Percentiles rank a stretch among this genome's conserved stretches.
Evolutionary conservation across 30 jellyfish, hydroid and myxozoan species (phyloP).

Genomic region (Phacellophora camtschatica): DNA sequence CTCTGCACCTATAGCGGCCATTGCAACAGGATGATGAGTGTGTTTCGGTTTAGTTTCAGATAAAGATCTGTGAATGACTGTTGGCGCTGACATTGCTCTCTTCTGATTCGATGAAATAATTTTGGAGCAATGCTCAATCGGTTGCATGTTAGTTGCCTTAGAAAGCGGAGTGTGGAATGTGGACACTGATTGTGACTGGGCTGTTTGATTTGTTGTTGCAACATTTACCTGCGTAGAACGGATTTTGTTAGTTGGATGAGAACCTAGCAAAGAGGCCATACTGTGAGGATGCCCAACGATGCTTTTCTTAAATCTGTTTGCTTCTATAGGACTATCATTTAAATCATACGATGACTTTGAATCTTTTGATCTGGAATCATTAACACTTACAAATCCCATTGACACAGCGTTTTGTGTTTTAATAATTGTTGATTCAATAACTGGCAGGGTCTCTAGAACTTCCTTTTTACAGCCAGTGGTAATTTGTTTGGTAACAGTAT

Average conservation of each 20-base stretch:
- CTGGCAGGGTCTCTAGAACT: neutral
- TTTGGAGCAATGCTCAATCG: neutral
- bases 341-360: neutral
- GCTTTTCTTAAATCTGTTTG: constrained; percentile 5
- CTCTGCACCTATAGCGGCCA: neutral
- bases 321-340: neutral
- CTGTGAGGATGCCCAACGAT: constrained; percentile 53
- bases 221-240: neutral
- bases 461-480: constrained; percentile 11
- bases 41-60: neutral
- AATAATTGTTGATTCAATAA: neutral
- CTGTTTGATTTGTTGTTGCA: neutral
- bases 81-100: neutral
- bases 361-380: neutral
- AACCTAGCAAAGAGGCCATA: constrained; percentile 40
- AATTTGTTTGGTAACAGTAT: neutral
- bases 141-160: neutral
- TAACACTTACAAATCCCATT: neutral
- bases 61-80: neutral
- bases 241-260: constrained; percentile 3
- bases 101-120: neutral
- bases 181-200: neutral
- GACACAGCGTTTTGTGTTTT: neutral
- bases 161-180: neutral
- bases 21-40: neutral